Evolutionary conservation across 2,888 invertebrate genomes (phyloP), one percentile per base, ranked within the genome.

Genomic region (Coecobrya sp.): DNA sequence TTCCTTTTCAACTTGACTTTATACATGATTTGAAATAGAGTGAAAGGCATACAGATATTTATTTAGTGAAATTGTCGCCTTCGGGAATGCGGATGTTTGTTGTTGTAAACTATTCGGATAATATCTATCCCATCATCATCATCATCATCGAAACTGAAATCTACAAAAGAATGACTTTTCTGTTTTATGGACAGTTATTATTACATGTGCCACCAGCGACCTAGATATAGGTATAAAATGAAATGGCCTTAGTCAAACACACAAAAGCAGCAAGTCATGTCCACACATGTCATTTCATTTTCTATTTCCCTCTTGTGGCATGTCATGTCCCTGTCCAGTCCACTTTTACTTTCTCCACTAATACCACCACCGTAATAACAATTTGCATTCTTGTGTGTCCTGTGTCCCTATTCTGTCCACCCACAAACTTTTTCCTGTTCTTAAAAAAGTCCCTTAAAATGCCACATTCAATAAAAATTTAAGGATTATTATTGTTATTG

Each of bases 51-150:
- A 7, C 36, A 36, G 2, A 36, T 2, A 36, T 36, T 4, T 65
- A 59, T 86, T 86, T 70, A 86, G 68, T 45, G 65, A 86, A 68
- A 86, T 86, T 86, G 86, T 86, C 86, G 70, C 86, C 86, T 70
- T 65, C 55, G 86, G 86, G 86, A 70, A 70, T 86, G 86, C 70
- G 65, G 86, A 85, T 73, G 45, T 73, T 73, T 73, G 73, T 42
- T 73, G 73, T 19, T 73, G 73, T 65, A 27, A 25, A 65, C 27
- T 65, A 65, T 45, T 73, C 42, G 49, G 36, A 42, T 45, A 42
- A 42, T 42, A 73, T 73, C 73, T 73, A 10, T 19, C 45, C 73
- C 65, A 65, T 65, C 65, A 65, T 65, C 27, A 27, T 65, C 65
- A 27, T 27, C 8, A 25, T 65, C 27, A 65, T 1, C 25, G 1